phyloP scores from a whole-genome alignment of 2,888 invertebrate species.

The Diachrysia chrysitis region DNA sequence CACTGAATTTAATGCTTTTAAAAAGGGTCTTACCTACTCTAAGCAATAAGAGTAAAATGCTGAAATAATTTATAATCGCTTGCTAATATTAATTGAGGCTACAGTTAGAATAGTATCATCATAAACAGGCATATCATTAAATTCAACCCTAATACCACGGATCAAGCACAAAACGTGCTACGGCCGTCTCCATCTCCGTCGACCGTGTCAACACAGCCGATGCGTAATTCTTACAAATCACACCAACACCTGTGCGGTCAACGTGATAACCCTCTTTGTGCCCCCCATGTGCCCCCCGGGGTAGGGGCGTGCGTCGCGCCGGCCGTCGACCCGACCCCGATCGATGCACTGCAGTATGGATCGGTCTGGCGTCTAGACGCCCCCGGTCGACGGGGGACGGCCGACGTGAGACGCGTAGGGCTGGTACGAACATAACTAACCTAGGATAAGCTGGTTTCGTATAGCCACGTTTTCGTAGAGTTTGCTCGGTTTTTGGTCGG shows the following conservation, averaged over 20 bases:
- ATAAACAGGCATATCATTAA: not conserved
- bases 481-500: slow-evolving; percentile 3
- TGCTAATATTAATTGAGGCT: no score
- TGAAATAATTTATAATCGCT: no score
- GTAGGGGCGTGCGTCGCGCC: slow-evolving; percentile 66
- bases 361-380: slow-evolving; percentile 87
- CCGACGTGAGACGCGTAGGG: slow-evolving; percentile 60
- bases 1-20: no score
- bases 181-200: not conserved
- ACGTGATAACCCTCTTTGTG: slow-evolving; percentile 72
- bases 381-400: slow-evolving; percentile 51
- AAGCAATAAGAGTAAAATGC: no score
- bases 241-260: slow-evolving; percentile 77
- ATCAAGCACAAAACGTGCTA: slow-evolving; percentile 15
- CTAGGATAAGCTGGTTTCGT: slow-evolving; percentile 58
- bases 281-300: slow-evolving; percentile 59
- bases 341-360: slow-evolving; percentile 87
- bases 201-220: slow-evolving; percentile 34
- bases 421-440: slow-evolving; percentile 62
- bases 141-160: not conserved
- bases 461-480: slow-evolving; percentile 20
- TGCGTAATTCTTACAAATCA: slow-evolving; percentile 63
- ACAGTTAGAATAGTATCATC: no score
- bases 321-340: slow-evolving; percentile 77
- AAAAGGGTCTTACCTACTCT: no score